These are phyloP conservation scores for Acestrorhynchus altus DNA, from an alignment of 2,797 vertebrate genomes.

Conservation along the genomic window DNA sequence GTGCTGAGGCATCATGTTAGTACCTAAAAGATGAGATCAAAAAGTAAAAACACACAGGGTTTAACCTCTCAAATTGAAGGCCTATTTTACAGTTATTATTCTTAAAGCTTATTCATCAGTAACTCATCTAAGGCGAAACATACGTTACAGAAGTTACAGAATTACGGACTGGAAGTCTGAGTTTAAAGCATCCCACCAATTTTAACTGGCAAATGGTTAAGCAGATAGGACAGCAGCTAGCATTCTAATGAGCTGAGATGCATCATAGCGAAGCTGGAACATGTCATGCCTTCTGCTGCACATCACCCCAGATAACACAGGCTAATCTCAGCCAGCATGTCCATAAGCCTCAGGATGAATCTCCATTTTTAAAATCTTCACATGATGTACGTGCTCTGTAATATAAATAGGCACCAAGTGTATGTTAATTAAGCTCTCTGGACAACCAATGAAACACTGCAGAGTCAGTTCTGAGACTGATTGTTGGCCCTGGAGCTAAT, in stretches of 20 bases:
- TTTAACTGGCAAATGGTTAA: background rate
- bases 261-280: background rate
- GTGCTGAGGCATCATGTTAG: too few species aligned
- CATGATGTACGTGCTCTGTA: background rate
- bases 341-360: background rate
- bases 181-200: background rate
- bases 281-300: background rate
- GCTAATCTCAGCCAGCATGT: background rate
- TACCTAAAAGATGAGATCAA: too few species aligned
- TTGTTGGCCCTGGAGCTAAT: background rate
- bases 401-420: background rate
- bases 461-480: background rate
- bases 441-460: background rate
- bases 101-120: too few species aligned
- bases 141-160: too few species aligned
- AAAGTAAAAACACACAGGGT: too few species aligned
- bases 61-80: background rate
- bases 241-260: conserved; percentile 6
- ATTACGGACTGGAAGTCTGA: too few species aligned
- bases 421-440: background rate
- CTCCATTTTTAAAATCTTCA: conserved; percentile 1
- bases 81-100: background rate
- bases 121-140: background rate
- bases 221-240: background rate
- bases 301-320: background rate